Evolutionary conservation across 2,113 vertebrate species (phyloP), one percentile per base, ranked within the genome.

Genomic region (Lepus americanus): DNA sequence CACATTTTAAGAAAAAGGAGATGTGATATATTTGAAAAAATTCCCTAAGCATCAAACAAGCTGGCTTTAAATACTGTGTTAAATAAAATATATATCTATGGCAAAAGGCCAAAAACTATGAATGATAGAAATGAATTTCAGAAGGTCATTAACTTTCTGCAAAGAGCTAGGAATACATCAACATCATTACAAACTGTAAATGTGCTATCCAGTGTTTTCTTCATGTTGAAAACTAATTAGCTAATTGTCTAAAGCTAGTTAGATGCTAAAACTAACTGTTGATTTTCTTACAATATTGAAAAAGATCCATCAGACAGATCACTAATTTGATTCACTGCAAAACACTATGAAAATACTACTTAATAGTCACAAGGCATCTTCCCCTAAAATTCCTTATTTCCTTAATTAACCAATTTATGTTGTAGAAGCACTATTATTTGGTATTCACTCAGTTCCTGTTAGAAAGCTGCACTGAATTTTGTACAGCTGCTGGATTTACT

Each of bases 341-440:
- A 90, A 87, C 49, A 94, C 8, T 84, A 82, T 51, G 27, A 88
- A 94, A 81, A 64, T 86, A 85, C 31, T 92, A 70, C n/a, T 95
- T 95, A 79, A 66, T 31, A 91, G 77, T 92, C 33, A 96, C 51
- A 97, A 95, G 92, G 76, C n/a, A 95, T 93, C 77, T 61, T 92
- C 39, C 55, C 13, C 79, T 73, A 64, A 95, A 94, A 92, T 80
- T 92, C 55, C 82, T 94, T 78, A 90, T 91, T 91, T 89, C 23
- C 73, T 92, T 89, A 66, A 82, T 88, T 74, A 86, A 94, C 20
- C 89, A 89, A 64, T 91, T 79, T 96, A 90, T 72, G 9, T 85
- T 31, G 36, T 33, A 44, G 31, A 95, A 76, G 19, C 61, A 51
- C 19, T 89, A 63, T 66, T 85, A 78, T 78, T 94, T 96, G 29